phyloP scores from a whole-genome alignment of 2,113 vertebrate species.

The Hyla sarda region DNA sequence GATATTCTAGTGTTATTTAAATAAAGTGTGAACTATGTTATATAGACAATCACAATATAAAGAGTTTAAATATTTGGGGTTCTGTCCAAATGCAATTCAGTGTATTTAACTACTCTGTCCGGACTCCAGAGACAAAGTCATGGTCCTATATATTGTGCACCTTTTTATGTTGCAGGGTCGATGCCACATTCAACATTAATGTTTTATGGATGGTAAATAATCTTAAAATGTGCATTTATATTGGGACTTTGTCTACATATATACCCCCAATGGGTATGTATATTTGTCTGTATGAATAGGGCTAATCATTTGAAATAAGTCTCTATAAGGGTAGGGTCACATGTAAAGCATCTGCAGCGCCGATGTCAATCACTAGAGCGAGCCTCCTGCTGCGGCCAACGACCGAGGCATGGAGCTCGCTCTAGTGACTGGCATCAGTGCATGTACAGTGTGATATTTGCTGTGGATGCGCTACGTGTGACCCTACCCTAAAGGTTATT shows the following conservation, averaged over 20 bases:
- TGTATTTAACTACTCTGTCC: neutral
- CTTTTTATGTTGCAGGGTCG: neutral
- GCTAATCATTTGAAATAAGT: neutral
- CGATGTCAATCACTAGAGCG: too few species aligned
- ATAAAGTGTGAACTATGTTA: neutral
- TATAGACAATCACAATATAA: neutral
- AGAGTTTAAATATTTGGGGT: neutral
- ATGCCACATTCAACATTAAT: too few species aligned
- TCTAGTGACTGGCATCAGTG: too few species aligned
- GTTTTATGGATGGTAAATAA: too few species aligned
- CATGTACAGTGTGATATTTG: too few species aligned
- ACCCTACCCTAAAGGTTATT: neutral
- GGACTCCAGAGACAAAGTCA: too few species aligned
- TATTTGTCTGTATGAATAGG: too few species aligned
- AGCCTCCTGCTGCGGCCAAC: too few species aligned
- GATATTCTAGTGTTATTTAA: neutral
- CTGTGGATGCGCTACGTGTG: too few species aligned
- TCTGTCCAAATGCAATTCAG: neutral
- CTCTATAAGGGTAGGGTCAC: too few species aligned
- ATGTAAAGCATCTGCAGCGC: too few species aligned
- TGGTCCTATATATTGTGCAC: neutral
- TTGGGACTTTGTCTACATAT: neutral
- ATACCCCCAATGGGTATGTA: neutral
- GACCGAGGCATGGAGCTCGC: too few species aligned
- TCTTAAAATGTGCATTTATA: neutral